Evolutionary conservation across 2,888 invertebrate species (phyloP), one percentile per base, ranked within the genome.

Genomic region (Gryllus longicercus): DNA sequence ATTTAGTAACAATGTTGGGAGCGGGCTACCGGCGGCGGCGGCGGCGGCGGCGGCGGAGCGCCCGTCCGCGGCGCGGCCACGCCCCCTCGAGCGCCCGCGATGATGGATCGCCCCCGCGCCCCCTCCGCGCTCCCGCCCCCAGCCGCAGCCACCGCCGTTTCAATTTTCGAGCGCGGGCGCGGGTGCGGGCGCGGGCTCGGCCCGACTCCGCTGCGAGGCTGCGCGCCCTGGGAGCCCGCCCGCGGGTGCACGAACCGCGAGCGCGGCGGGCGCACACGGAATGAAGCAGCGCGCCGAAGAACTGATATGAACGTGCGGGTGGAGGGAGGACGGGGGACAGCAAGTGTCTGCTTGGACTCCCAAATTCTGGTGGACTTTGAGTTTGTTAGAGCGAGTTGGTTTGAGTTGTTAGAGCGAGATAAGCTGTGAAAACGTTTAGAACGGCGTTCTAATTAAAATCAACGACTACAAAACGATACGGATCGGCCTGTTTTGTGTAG

Each of bases 171-270:
- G n/a, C 38, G 76, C 76, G 5, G 11, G 38, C 14, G 16, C 76
- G 76, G 16, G 16, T 11, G 14, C 16, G 16, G 25, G 21, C 18
- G 50, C 77, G 79, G 25, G 49, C 12, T n/a, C 49, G 77, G 50
- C 38, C 38, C 38, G 38, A 38, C 38, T 38, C 38, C 5, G 16
- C 18, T 23, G 23, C 25, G 76, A 18, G 74, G 50, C 21, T 51
- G 78, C 78, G n/a, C 25, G 51, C 51, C 50, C 16, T 74, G 74
- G 74, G 18, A 21, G 75, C 51, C 77, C 78, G 80, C 77, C 78
- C 75, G 76, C 79, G 81, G 82, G 82, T 82, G 81, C 82, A 82
- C 82, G 82, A 81, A 82, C 81, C 79, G 76, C 79, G 82, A 78
- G 49, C 79, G 81, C 79, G 80, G 74, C 49, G 82, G 81, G 82